Evolutionary conservation across 1,140 invertebrate genomes (phyloP).

Genomic region (Eupeodes corollae): DNA sequence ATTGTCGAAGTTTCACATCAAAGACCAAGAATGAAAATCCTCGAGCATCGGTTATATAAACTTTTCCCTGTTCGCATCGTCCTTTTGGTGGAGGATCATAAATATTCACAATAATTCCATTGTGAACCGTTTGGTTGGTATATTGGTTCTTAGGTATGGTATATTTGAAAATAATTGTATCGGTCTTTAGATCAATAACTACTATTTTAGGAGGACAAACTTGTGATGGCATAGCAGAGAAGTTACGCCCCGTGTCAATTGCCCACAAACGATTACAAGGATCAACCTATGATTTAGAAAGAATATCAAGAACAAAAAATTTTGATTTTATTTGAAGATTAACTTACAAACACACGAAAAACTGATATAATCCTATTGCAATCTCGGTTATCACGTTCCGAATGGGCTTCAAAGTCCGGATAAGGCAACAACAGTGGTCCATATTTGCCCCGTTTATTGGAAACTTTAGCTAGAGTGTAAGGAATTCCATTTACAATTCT

Average conservation of each 20-base stretch:
- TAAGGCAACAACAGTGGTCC: no score
- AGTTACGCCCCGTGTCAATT: slow-evolving; percentile 48
- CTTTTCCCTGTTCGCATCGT: slow-evolving; percentile 47
- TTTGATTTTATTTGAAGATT: no score
- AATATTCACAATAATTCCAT: slow-evolving; percentile 44
- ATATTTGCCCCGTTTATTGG: no score
- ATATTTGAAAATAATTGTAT: slow-evolving; percentile 39
- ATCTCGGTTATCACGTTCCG: no score
- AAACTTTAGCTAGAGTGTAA: no score
- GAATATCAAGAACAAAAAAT: not conserved
- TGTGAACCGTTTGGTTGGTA: slow-evolving; percentile 35
- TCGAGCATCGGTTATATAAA: slow-evolving; percentile 59
- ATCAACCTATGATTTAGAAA: slow-evolving; percentile 43
- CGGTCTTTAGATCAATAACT: slow-evolving; percentile 43
- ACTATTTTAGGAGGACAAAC: slow-evolving; percentile 47
- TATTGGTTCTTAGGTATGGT: slow-evolving; percentile 38
- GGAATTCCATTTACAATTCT: no score
- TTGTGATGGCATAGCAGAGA: slow-evolving; percentile 39
- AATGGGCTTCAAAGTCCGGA: no score
- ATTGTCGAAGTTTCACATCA: slow-evolving; percentile 24
- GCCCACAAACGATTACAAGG: slow-evolving; percentile 49
- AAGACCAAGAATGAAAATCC: slow-evolving; percentile 53
- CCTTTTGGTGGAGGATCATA: slow-evolving; percentile 21
- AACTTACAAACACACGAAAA: no score
- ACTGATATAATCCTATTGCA: no score